Evolutionary conservation across 2,113 vertebrate species (phyloP).

Genomic region (Callithrix jacchus): DNA sequence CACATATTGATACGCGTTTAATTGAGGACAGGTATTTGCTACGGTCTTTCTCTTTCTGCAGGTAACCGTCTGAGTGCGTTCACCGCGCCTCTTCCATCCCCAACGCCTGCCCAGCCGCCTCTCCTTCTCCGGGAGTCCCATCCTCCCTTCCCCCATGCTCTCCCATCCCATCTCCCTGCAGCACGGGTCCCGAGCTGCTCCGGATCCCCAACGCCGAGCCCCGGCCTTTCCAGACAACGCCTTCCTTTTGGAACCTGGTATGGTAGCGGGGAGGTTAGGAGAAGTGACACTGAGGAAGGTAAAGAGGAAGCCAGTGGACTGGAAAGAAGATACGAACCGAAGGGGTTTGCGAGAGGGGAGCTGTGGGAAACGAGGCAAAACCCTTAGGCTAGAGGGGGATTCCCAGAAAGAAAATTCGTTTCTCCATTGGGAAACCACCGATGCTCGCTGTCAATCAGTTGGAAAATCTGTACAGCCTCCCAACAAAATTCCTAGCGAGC

Average conservation of each 20-base stretch:
- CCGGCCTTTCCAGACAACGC: not conserved
- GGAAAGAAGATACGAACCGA: not conserved
- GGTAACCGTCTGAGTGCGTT: not conserved
- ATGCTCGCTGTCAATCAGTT: not conserved
- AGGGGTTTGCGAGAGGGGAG: accelerated
- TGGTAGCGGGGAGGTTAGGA: accelerated
- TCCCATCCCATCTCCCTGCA: too few relatives aligned
- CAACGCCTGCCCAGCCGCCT: not conserved
- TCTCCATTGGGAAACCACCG: not conserved
- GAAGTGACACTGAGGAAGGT: not conserved
- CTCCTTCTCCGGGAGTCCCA: not conserved
- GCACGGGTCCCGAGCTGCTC: not conserved
- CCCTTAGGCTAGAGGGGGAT: not conserved
- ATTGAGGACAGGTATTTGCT: not conserved
- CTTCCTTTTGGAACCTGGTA: accelerated
- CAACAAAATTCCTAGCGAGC: not conserved
- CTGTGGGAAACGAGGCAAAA: not conserved
- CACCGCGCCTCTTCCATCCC: accelerated
- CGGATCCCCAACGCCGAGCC: accelerated
- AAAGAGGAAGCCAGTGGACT: not conserved
- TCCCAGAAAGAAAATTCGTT: not conserved
- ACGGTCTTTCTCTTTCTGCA: not conserved
- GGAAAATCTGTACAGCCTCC: not conserved
- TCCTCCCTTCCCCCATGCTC: not conserved
- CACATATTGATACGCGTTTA: not conserved